Base-by-base conservation (phyloP, 1,140 invertebrate species). In the Archivesica marissinica region DNA sequence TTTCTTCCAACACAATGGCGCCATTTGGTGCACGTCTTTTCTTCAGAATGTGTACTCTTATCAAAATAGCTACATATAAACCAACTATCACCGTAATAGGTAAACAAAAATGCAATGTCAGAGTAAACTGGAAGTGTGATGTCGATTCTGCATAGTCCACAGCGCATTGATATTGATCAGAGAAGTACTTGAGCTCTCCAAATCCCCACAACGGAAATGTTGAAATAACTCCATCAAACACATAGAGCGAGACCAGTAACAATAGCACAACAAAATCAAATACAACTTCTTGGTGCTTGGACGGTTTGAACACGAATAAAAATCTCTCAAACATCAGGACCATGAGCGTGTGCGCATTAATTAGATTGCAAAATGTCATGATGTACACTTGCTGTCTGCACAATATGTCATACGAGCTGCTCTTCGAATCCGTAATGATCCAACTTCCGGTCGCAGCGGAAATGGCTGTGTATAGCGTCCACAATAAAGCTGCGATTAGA, bases 141-240 rank as follows among this genome's bases (percentile, higher is more conserved):
- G 56, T 76, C n/a, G 86, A 87, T 47, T 85, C 64, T 25, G 77
- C 80, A 38, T 82, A 85, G 25, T 86, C 68, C 84, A 89, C 85
- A 13, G 86, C 82, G 56, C 86, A 89, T 47, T 88, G 88, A 72
- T 85, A 82, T 30, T 89, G 88, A 13, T 82, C 80, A 13, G 64
- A 23, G 33, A 86, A 86, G 72, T 74, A 89, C 3, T 25, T 39
- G 9, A 77, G 38, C 50, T 66, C 59, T 54, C 88, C 88, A 81
- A 85, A 89, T 33, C 81, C 82, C 66, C 47, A 78, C 9, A 85
- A 59, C 9, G 85, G 75, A 66, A 86, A 87, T 2, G 74, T 38
- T 3, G 88, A 75, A 23, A 89, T 80, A 3, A 80, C 20, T 11
- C 38, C 82, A 44, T 88, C 78, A 68, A 89, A 89, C 3, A 85